Percentiles rank a stretch among this genome's conserved stretches.
Evolutionary conservation across 2,113 vertebrate genomes (phyloP).

Genomic region (Thinocorus orbignyianus): DNA sequence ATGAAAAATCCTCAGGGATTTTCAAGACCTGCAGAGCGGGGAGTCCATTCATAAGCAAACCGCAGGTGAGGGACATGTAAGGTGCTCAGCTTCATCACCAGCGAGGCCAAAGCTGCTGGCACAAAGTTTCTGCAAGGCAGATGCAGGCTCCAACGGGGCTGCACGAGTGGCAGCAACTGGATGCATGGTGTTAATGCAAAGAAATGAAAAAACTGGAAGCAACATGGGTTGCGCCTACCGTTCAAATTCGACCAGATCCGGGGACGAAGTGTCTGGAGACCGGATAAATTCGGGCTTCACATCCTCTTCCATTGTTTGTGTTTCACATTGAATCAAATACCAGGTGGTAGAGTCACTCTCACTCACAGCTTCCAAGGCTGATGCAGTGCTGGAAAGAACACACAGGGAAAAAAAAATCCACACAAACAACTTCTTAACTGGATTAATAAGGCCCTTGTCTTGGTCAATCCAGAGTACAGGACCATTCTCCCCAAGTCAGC

Average conservation of each 20-base stretch:
- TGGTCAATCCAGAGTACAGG: not conserved
- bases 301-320: slow-evolving; percentile 28
- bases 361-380: not conserved
- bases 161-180: fast-evolving
- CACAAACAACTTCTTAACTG: not conserved
- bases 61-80: not conserved
- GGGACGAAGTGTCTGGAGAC: not conserved
- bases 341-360: slow-evolving; percentile 3
- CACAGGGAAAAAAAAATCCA: not conserved
- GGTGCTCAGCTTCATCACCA: not conserved
- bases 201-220: not conserved
- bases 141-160: not conserved
- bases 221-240: slow-evolving; percentile 45
- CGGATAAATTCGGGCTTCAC: not conserved
- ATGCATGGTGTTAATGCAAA: not conserved
- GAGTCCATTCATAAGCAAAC: not conserved
- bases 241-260: slow-evolving; percentile 82
- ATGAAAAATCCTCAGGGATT: not conserved
- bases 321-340: slow-evolving; percentile 40
- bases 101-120: not conserved
- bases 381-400: slow-evolving; percentile 27
- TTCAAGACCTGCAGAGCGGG: not conserved
- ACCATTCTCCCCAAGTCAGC: not conserved
- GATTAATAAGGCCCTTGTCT: not conserved
- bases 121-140: not conserved